Base-by-base conservation (phyloP, 2,888 invertebrate species). In the Andrena marginata region DNA sequence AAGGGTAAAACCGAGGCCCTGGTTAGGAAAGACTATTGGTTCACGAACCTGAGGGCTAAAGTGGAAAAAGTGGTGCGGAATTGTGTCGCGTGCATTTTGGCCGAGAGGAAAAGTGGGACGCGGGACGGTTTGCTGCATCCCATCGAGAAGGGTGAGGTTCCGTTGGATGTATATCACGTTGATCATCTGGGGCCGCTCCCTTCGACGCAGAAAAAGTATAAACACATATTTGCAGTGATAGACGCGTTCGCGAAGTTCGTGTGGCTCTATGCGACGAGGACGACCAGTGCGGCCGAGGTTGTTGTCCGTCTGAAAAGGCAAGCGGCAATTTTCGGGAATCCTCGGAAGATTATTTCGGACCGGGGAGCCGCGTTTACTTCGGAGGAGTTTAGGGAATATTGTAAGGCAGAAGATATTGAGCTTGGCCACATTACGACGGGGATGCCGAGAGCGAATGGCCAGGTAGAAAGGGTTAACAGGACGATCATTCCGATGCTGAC, bases 211-310 rank as follows among this genome's bases (percentile, higher is more conserved):
- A 33, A 54, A 10, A 31, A 33, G 4, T 54, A 54, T 3, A 51
- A 35, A 2, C n/a, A 68, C 20, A 68, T 68, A n/a, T 54, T 68
- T 6, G 68, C 33, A 1, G 33, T 68, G 16, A 56, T 56, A 35
- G 68, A 68, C 3, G 20, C 51, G 2, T 68, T 68, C 31, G 49
- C 33, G 3, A 68, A 54, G 20, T 56, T 68, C 10, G 68, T 68
- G 33, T 54, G 56, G 68, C n/a, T 68, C 2, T 54, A 54, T 20
- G 31, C 54, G 13, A 68, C 68, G 10, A 68, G 33, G 5, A 48
- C 48, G 48, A 48, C 48, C 16, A 48, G 5, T n/a, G n/a, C n/a
- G n/a, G n/a, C n/a, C n/a, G n/a, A n/a, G n/a, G n/a, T n/a, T n/a
- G n/a, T n/a, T n/a, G n/a, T n/a, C n/a, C n/a, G n/a, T n/a, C n/a